These are phyloP conservation scores for Zonitis immaculata DNA, from an alignment of 2,888 invertebrate species.

Conservation along the genomic window DNA sequence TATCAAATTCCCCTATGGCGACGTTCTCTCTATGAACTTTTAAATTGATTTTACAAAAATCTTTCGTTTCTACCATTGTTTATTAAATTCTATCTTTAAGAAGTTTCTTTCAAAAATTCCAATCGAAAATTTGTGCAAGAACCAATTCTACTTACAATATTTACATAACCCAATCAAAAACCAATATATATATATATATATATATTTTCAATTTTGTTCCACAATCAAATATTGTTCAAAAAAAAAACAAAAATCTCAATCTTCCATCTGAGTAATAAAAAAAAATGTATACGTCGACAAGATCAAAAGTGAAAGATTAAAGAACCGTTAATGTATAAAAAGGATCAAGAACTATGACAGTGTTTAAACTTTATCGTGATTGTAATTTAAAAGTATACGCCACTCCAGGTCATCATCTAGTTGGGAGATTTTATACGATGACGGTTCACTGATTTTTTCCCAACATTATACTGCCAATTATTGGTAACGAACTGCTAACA, in stretches of 20 bases:
- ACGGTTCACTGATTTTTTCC: slow-evolving; percentile 7
- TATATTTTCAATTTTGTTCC: neutral
- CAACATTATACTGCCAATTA: neutral
- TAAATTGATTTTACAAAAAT: slow-evolving; percentile 20
- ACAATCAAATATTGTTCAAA: too few relatives aligned
- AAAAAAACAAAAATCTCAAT: too few relatives aligned
- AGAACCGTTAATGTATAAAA: slow-evolving; percentile 19
- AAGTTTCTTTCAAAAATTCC: too few relatives aligned
- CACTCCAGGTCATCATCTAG: slow-evolving; percentile 14
- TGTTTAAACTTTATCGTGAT: slow-evolving; percentile 16
- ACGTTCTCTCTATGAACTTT: slow-evolving; percentile 14
- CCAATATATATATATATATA: neutral
- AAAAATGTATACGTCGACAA: slow-evolving; percentile 8
- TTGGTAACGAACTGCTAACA: neutral
- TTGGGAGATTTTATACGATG: slow-evolving; percentile 10
- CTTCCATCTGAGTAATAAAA: too few relatives aligned
- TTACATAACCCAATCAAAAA: neutral
- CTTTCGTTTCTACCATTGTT: neutral
- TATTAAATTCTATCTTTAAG: neutral
- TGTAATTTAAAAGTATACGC: slow-evolving; percentile 13
- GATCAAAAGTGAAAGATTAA: slow-evolving; percentile 21
- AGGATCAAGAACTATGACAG: slow-evolving; percentile 16
- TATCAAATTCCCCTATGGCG: slow-evolving; percentile 20
- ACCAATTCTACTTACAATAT: neutral
- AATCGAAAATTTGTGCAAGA: too few relatives aligned